These are phyloP conservation scores for Oligia latruncula DNA, from an alignment of 2,888 invertebrate species.

Conservation along the genomic window DNA sequence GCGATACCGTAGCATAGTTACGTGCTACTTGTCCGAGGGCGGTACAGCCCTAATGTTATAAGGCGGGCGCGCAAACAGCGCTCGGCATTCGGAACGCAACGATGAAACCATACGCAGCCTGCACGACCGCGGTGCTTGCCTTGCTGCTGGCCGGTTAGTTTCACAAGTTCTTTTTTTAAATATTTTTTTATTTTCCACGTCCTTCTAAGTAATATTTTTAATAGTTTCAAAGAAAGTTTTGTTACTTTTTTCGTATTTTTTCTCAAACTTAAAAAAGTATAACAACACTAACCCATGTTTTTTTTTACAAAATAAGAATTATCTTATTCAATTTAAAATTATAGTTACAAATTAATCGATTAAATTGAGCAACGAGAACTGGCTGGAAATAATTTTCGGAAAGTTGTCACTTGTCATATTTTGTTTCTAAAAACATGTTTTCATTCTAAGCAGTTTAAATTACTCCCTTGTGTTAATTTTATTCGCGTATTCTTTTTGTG, in stretches of 20 bases:
- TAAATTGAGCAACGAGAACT: constrained; percentile 4
- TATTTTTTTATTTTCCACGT: constrained; percentile 20
- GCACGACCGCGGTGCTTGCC: constrained; percentile 77
- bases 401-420: constrained; percentile 25
- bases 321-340: background rate
- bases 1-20: constrained; percentile 57
- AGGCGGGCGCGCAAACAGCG: constrained; percentile 73
- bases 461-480: background rate
- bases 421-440: constrained; percentile 6
- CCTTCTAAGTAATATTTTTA: background rate
- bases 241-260: background rate
- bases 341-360: background rate
- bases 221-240: background rate
- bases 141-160: constrained; percentile 83
- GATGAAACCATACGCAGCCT: constrained; percentile 79
- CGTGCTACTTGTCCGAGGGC: constrained; percentile 71
- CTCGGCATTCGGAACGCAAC: constrained; percentile 80
- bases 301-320: background rate
- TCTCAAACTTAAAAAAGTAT: background rate
- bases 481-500: background rate
- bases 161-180: constrained; percentile 51
- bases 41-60: constrained; percentile 78
- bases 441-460: background rate
- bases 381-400: constrained; percentile 6
- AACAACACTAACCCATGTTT: background rate